phyloP scores from a whole-genome alignment of 2,113 vertebrate genomes.

The Gallinago undulata region DNA sequence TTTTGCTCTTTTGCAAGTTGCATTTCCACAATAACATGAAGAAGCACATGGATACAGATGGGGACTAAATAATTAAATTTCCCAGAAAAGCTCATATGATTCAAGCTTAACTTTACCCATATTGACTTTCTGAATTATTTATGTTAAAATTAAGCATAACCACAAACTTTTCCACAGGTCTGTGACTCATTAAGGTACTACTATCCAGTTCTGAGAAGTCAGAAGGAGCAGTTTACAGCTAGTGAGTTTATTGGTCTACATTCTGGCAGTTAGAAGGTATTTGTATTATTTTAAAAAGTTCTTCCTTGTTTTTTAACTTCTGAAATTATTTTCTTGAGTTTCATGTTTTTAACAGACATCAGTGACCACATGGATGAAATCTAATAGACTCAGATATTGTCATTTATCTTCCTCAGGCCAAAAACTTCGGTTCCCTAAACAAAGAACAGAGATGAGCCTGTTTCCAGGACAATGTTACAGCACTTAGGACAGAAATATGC shows the following conservation, averaged over 20 bases:
- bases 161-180: neutral
- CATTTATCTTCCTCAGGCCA: neutral
- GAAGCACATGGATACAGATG: neutral
- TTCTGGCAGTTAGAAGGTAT: neutral
- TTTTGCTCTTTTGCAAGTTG: neutral
- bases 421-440: neutral
- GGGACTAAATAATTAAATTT: neutral
- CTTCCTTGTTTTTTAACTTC: neutral
- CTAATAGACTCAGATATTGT: neutral
- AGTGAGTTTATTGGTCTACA: neutral
- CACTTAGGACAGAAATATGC: neutral
- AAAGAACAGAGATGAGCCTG: neutral
- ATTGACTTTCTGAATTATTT: neutral
- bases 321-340: neutral
- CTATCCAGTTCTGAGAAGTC: neutral
- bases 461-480: neutral
- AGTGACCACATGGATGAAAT: neutral
- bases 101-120: neutral
- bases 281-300: neutral
- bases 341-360: neutral
- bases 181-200: neutral
- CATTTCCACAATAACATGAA: neutral
- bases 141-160: neutral
- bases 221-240: neutral
- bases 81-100: neutral